A percentile compares a stretch with the other conserved stretches of the same genome.
phyloP scores from a whole-genome alignment of 2,888 invertebrate species.

The Diarsia mendica region DNA sequence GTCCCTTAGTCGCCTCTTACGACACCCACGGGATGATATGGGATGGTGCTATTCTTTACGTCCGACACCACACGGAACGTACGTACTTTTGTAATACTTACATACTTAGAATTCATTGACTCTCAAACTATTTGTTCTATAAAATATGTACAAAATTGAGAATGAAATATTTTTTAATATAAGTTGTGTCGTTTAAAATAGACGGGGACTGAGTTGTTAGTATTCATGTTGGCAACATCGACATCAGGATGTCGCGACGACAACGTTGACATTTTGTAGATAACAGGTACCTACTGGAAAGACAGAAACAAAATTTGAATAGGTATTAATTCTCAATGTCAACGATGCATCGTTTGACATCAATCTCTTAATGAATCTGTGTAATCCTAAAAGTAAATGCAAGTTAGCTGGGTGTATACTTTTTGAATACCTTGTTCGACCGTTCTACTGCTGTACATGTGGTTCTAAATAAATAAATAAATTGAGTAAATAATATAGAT shows the following conservation, averaged over 20 bases:
- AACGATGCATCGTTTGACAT: too few species aligned
- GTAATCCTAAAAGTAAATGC: too few species aligned
- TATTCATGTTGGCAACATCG: not conserved
- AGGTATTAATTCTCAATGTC: not conserved
- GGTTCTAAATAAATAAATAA: too few species aligned
- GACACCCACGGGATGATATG: too few species aligned
- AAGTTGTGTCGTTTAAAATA: not conserved
- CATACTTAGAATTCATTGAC: slow-evolving; percentile 48
- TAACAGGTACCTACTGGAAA: not conserved
- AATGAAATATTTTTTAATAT: slow-evolving; percentile 24
- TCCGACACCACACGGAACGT: too few species aligned
- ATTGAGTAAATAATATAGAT: not conserved
- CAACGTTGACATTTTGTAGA: not conserved
- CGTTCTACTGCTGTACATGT: too few species aligned
- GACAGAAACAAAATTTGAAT: not conserved
- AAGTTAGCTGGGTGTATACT: too few species aligned
- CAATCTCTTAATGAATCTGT: too few species aligned
- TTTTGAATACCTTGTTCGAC: too few species aligned
- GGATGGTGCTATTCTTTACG: too few species aligned
- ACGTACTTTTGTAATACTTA: too few species aligned
- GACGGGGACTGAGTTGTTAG: not conserved
- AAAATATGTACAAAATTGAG: slow-evolving; percentile 14
- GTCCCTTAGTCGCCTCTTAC: too few species aligned
- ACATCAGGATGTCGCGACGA: not conserved
- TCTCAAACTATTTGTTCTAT: slow-evolving; percentile 34